Conservation (phyloP, 1,140 invertebrate species). For the Drosophila nigromelanica region DNA sequence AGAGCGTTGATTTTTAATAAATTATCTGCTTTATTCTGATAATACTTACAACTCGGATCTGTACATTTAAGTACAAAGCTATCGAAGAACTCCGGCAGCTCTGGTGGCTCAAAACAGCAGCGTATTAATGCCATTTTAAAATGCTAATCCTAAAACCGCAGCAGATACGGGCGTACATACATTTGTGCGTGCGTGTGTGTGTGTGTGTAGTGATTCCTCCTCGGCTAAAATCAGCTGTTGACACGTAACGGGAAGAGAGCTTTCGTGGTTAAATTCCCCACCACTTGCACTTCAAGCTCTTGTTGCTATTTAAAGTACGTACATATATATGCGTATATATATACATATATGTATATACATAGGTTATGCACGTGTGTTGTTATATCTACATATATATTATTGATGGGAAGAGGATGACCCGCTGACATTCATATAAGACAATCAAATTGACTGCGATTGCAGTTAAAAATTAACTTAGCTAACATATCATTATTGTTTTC, state of each 20-base stretch:
- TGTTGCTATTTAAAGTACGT: conserved; percentile 31
- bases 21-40: background rate
- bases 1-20: background rate
- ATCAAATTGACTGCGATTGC: background rate
- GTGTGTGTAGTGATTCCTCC: conserved; percentile 9
- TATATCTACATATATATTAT: conserved; percentile 15
- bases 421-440: conserved; percentile 25
- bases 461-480: conserved; percentile 2
- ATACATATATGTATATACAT: background rate
- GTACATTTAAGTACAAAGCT: conserved; percentile 91
- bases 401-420: conserved; percentile 32
- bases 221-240: conserved; percentile 63
- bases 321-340: background rate
- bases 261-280: conserved; percentile 26
- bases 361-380: conserved; percentile 4
- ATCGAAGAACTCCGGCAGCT: conserved; percentile 89
- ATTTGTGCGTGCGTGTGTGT: background rate
- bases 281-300: conserved; percentile 43
- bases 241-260: conserved; percentile 56
- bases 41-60: conserved; percentile 91
- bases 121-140: conserved; percentile 88
- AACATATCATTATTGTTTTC: conserved; percentile 1
- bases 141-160: background rate
- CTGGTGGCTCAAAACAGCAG: conserved; percentile 90
- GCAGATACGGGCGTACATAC: conserved; percentile 2